A percentile compares a stretch with the other conserved stretches of the same genome.
phyloP scores from a whole-genome alignment of 1,140 invertebrate genomes.

The Drosophila eugracilis region DNA sequence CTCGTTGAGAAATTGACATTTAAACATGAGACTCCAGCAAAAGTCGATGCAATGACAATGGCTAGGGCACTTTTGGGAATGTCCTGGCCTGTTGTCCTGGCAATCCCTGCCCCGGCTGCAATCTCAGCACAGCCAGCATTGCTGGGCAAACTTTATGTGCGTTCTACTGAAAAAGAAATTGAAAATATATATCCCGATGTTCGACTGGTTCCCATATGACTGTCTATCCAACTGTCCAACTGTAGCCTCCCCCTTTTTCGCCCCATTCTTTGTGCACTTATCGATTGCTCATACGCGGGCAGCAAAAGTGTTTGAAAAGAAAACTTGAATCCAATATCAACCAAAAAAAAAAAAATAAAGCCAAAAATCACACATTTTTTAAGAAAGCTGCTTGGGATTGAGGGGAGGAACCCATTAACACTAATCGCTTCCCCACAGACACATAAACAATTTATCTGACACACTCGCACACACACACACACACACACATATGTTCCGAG shows the following conservation, averaged over 20 bases:
- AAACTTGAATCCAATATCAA: conserved; percentile 71
- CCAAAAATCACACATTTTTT: conserved; percentile 75
- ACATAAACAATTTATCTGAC: conserved; percentile 82
- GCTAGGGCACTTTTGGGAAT: conserved; percentile 66
- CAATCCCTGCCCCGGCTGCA: conserved; percentile 62
- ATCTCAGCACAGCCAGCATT: conserved; percentile 72
- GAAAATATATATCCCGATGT: conserved; percentile 66
- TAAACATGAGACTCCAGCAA: conserved; percentile 80
- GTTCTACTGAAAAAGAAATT: conserved; percentile 77
- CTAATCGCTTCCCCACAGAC: conserved; percentile 83
- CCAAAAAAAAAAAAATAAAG: conserved; percentile 51
- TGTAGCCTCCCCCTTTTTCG: too few species aligned
- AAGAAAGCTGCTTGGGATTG: conserved; percentile 11
- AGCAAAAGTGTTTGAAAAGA: conserved; percentile 56
- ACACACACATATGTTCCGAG: conserved; percentile 34
- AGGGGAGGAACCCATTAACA: conserved; percentile 70
- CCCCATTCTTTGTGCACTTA: conserved; percentile 66
- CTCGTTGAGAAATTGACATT: conserved; percentile 80
- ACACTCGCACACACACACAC: conserved; percentile 39
- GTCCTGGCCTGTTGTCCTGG: conserved; percentile 38
- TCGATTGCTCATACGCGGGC: conserved; percentile 72
- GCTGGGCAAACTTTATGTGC: conserved; percentile 67
- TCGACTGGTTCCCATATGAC: conserved; percentile 69
- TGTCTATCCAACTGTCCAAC: conserved; percentile 73
- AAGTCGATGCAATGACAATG: conserved; percentile 71